Evolutionary conservation across 2,888 invertebrate species (phyloP), one percentile per base, ranked within the genome.

Genomic region (Abrostola tripartita): DNA sequence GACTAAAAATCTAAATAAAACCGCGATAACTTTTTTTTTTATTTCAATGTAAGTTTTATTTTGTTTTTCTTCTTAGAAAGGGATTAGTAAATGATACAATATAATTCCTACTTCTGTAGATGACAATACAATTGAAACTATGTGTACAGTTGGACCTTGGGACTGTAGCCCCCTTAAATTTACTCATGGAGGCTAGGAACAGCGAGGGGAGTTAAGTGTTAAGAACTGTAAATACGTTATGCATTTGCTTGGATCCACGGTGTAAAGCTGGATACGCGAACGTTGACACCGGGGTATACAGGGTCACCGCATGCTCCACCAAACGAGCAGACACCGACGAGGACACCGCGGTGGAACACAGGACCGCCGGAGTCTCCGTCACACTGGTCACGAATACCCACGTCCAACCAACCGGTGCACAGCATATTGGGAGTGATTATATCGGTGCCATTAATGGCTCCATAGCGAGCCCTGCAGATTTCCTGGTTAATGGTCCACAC

Each of bases 291-390:
- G 11, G 85, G 85, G 63, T 57, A 85, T 14, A n/a, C 9, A 10
- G 80, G 37, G 0, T 36, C 55, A 14, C 77, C 85, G 50, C 85
- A 86, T 8, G 73, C 67, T 0, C 47, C 5, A 0, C 85, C 85
- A 67, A 74, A 84, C 2, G 84, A 84, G 70, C 71, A 77, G 51
- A 86, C 69, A 24, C 86, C 84, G 50, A 86, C 81, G 11, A 83
- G 68, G 14, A 82, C 62, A 5, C 61, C 53, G 65, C 83, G 82
- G 74, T 85, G 82, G 74, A 70, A 79, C 61, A 85, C 78, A 12
- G 86, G 85, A 6, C 83, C 82, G 12, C 85, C 86, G 56, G 85
- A 83, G 78, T 85, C 85, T 5, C 83, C 82, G 61, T 69, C 73
- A 77, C 86, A 86, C 73, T 81, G 81, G 77, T 81, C 85, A 52